A percentile compares a stretch with the other conserved stretches of the same genome.
These are phyloP conservation scores for Notiomystis cincta DNA, from an alignment of 2,113 vertebrate genomes.

Conservation along the genomic window DNA sequence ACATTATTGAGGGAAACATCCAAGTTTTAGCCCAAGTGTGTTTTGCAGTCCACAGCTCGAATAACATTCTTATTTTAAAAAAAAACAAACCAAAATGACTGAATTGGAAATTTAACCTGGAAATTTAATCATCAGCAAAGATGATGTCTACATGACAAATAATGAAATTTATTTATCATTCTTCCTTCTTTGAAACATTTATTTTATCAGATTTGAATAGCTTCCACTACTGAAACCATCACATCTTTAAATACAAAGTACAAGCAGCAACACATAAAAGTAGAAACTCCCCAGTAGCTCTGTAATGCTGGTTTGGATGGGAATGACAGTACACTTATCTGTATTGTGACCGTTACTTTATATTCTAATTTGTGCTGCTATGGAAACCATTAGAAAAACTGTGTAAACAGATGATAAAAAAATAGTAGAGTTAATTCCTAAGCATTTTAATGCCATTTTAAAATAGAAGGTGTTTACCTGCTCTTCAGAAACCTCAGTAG, in stretches of 20 bases:
- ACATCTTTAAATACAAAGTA: neutral
- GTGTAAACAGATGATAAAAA: neutral
- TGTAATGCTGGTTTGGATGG: neutral
- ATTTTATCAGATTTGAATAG: neutral
- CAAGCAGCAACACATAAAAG: neutral
- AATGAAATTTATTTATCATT: neutral
- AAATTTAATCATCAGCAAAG: neutral
- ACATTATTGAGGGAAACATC: neutral
- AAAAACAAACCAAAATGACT: rapidly evolving
- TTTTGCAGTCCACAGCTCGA: neutral
- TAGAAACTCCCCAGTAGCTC: neutral
- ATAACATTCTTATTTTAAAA: neutral
- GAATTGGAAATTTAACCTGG: neutral
- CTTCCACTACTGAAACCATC: neutral
- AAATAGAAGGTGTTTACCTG: constrained; percentile 76
- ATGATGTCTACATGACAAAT: neutral
- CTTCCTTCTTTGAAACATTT: neutral
- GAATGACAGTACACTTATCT: neutral
- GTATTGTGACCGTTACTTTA: neutral
- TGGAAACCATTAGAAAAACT: neutral
- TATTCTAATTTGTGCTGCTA: neutral
- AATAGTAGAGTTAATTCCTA: neutral
- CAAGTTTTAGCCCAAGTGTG: neutral
- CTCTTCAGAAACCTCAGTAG: constrained; percentile 86
- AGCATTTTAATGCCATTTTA: neutral